Conservation (phyloP, 2,797 vertebrate genomes). For the Nasua narica region DNA sequence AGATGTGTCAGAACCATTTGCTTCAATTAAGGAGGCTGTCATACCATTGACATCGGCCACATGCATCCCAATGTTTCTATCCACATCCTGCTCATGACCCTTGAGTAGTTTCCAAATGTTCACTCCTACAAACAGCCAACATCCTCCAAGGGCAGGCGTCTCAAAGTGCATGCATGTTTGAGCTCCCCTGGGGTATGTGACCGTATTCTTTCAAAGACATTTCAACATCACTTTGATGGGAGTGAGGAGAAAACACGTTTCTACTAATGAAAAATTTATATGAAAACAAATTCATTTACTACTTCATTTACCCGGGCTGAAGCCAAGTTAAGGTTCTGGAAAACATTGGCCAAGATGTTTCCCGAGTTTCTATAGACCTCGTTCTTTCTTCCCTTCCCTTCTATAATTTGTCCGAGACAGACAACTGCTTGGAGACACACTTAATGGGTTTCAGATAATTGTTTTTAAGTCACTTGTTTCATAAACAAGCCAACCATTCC, state of each 20-base stretch:
- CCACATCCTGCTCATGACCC: neutral
- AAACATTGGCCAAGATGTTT: neutral
- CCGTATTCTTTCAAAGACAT: neutral
- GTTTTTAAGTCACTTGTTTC: neutral
- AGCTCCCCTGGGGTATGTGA: neutral
- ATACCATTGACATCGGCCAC: neutral
- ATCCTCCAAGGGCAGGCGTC: neutral
- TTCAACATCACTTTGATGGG: neutral
- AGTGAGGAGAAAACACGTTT: neutral
- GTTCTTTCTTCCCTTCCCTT: neutral
- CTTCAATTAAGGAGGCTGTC: neutral
- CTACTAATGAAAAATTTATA: neutral
- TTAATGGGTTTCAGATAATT: neutral
- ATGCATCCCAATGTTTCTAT: neutral
- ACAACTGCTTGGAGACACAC: neutral
- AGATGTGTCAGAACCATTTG: neutral
- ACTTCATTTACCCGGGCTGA: neutral
- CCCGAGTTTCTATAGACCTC: neutral
- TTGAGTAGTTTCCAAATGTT: neutral
- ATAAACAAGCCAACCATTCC: neutral
- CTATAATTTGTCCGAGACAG: neutral
- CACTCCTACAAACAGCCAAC: neutral
- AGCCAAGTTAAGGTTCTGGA: neutral
- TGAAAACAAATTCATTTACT: neutral
- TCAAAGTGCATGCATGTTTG: fast-evolving